Conservation (phyloP, 1,140 invertebrate species). For the Pemphigus obesinymphae region DNA sequence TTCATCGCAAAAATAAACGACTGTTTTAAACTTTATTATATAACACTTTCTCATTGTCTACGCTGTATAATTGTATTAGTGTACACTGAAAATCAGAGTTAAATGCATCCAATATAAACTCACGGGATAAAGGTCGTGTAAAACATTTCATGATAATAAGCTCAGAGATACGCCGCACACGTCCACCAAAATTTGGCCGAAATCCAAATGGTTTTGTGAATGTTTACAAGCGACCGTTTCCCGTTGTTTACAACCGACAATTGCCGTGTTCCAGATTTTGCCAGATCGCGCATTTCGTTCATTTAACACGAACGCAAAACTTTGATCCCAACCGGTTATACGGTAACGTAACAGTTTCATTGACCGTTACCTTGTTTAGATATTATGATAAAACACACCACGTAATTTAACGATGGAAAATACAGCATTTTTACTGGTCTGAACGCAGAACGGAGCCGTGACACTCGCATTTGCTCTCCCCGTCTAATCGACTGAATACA, state of each 20-base stretch:
- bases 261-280: background rate
- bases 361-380: too few species aligned
- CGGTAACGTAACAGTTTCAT: too few species aligned
- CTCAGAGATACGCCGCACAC: background rate
- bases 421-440: too few species aligned
- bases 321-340: background rate
- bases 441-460: too few species aligned
- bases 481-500: too few species aligned
- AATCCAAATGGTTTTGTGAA: background rate
- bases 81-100: background rate
- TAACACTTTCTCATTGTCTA: too few species aligned
- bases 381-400: too few species aligned
- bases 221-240: constrained; percentile 8
- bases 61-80: too few species aligned
- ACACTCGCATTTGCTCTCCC: too few species aligned
- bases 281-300: background rate
- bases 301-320: background rate
- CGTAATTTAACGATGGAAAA: too few species aligned
- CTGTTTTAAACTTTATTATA: too few species aligned
- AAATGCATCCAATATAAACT: background rate
- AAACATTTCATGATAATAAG: constrained; percentile 21
- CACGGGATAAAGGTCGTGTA: background rate
- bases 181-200: background rate
- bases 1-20: too few species aligned
- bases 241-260: constrained; percentile 29